Conservation (phyloP, 2,888 invertebrate genomes). For the Patella depressa region DNA sequence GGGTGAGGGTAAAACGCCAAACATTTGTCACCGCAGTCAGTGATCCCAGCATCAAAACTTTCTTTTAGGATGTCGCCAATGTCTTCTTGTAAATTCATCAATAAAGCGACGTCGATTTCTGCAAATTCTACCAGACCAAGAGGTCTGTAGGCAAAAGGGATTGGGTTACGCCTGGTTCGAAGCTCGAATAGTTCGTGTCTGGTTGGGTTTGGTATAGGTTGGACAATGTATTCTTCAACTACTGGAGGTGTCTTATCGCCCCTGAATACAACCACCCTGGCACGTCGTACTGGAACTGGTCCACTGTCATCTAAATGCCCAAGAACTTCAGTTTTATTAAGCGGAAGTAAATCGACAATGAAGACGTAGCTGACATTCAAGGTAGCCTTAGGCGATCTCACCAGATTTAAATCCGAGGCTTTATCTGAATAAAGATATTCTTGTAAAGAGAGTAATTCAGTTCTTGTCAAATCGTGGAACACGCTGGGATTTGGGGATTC, state of each 20-base stretch:
- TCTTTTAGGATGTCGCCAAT: slow-evolving; percentile 48
- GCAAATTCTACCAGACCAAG: slow-evolving; percentile 42
- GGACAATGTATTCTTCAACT: slow-evolving; percentile 53
- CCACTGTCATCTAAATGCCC: slow-evolving; percentile 35
- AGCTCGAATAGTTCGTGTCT: slow-evolving; percentile 30
- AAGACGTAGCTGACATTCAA: slow-evolving; percentile 38
- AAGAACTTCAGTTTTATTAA: slow-evolving; percentile 41
- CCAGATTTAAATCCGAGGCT: slow-evolving; percentile 35
- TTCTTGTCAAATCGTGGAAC: slow-evolving; percentile 45
- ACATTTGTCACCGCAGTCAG: slow-evolving; percentile 46
- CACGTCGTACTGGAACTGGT: slow-evolving; percentile 42
- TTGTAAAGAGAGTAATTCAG: slow-evolving; percentile 39
- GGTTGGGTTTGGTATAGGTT: slow-evolving; percentile 50
- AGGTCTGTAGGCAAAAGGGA: slow-evolving; percentile 48
- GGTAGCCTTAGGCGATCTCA: slow-evolving; percentile 12
- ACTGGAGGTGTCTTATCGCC: slow-evolving; percentile 44
- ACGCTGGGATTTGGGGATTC: slow-evolving; percentile 43
- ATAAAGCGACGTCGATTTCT: slow-evolving; percentile 13
- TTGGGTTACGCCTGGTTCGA: slow-evolving; percentile 29
- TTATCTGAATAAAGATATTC: slow-evolving; percentile 32
- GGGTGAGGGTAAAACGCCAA: slow-evolving; percentile 41
- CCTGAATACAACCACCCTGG: slow-evolving; percentile 47
- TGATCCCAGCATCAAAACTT: slow-evolving; percentile 50
- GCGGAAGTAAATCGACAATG: slow-evolving; percentile 44
- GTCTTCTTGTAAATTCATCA: slow-evolving; percentile 34